Evolutionary conservation across 2,113 vertebrate species (phyloP), one percentile per base, ranked within the genome.

Genomic region (Pycnonotus jocosus): DNA sequence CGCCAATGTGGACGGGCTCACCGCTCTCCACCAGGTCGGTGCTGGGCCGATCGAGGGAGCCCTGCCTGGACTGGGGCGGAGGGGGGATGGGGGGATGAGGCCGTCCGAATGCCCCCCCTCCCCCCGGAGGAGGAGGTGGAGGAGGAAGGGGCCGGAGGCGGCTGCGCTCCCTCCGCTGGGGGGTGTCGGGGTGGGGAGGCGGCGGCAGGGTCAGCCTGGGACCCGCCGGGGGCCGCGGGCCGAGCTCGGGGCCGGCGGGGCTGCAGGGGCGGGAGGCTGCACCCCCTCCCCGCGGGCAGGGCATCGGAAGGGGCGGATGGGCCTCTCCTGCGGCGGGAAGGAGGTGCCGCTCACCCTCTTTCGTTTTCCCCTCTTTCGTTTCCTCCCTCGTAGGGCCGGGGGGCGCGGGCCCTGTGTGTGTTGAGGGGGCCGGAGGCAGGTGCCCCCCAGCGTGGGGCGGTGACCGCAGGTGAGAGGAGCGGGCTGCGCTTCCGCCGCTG

Each of bases 1-100:
- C 98, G 99, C 99, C 97, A 99, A 99, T 98, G 99, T 99, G 83
- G 99, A 99, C 96, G 99, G 99, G 79, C 99, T 99, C 92, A 99
- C 99, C 37, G 99, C 99, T 65, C 98, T 99, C 90, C 99, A 99
- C 96, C 99, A 99, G 99, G 99, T 99, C 88, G 61, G 89, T 82
- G 66, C 64, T 33, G 88, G n/a, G 72, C 58, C 35, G 12, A 68
- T 65, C 25, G 11, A 38, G 7, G 31, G 37, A 11, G 14, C 22
- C 23, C 40, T 45, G 50, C 60, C 65, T 6, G 30, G 74, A 24
- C 12, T 44, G 31, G 38, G 45, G 60, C 12, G 6, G 51, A 6
- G 62, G 48, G 80, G 51, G 13, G 25, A 11, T 20, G 7, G 13
- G 10, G 51, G n/a, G n/a, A n/a, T n/a, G n/a, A 60, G 79, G 68